Evolutionary conservation across 2,888 invertebrate species (phyloP), one percentile per base, ranked within the genome.

Genomic region (Drosophila borealis): DNA sequence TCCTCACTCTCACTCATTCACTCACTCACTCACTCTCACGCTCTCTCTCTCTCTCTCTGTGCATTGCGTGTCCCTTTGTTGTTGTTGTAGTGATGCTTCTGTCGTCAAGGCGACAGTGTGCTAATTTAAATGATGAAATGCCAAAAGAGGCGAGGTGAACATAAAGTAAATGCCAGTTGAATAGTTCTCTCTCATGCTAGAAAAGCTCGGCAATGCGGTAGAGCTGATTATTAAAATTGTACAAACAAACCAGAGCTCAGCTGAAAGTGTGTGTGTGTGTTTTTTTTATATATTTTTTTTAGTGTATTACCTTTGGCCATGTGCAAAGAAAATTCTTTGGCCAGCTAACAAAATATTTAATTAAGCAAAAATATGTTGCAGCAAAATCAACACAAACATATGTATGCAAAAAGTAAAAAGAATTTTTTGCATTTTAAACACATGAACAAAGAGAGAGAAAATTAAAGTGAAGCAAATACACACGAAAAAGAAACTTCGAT

Each of bases 41-140:
- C 33, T 19, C 14, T 33, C 17, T 19, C 10, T n/a, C 10, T n/a
- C 29, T 19, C 21, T 64, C 3, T 37, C 19, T 46, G 64, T 72
- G 72, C 72, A 68, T 42, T 70, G 86, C 62, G 72, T 68, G 51
- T 37, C 54, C 59, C 61, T 65, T 75, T 63, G 62, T 49, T 76
- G 68, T 45, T 67, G 66, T 17, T 61, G 42, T 39, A 44, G 46
- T 39, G 59, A 29, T 5, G 67, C 55, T 57, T 44, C 21, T 10
- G 64, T 76, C 60, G 88, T 45, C 86, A 85, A 72, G 82, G 69
- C 70, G 65, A 70, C 70, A 65, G 60, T 71, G 70, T 70, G 82
- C 82, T 88, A 85, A 83, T 83, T 88, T 81, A 79, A 81, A 77
- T 83, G 77, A 81, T 76, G 77, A 77, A 85, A 81, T 70, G 64